These are phyloP conservation scores for Lomographa bimaculata DNA, from an alignment of 2,888 invertebrate genomes.

Conservation along the genomic window DNA sequence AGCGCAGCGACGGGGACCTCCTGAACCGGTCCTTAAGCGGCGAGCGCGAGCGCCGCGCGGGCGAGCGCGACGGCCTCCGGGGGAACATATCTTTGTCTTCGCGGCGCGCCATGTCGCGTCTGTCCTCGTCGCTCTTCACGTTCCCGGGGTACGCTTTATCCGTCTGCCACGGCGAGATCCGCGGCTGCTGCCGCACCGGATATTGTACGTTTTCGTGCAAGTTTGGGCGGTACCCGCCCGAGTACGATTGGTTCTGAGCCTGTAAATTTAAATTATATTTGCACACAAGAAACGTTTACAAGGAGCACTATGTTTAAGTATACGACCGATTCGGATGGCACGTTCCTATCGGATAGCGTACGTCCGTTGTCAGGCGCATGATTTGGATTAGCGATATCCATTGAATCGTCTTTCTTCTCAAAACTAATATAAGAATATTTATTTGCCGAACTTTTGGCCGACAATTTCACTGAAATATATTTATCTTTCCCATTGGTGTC, in stretches of 20 bases:
- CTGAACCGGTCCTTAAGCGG: constrained; percentile 59
- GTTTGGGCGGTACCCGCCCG: constrained; percentile 65
- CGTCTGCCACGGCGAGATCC: constrained; percentile 49
- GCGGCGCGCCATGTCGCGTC: constrained; percentile 39
- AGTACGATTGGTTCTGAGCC: constrained; percentile 68
- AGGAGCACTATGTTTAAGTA: background rate
- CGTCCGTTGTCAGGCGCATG: no score
- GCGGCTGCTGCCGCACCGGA: constrained; percentile 38
- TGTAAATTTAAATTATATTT: constrained; percentile 74
- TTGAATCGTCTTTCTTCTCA: no score
- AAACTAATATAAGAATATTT: no score
- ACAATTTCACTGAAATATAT: no score
- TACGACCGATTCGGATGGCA: no score
- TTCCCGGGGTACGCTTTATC: constrained; percentile 20
- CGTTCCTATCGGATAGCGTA: no score
- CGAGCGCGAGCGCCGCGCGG: constrained; percentile 57
- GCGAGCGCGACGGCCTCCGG: constrained; percentile 57
- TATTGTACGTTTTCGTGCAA: constrained; percentile 51
- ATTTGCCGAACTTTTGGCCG: no score
- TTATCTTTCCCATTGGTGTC: no score
- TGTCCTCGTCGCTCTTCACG: constrained; percentile 49
- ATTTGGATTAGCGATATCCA: no score
- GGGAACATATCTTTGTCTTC: constrained; percentile 37
- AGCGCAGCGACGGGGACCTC: constrained; percentile 60
- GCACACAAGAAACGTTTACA: constrained; percentile 37